Evolutionary conservation across 1,140 invertebrate genomes (phyloP), one percentile per base, ranked within the genome.

Genomic region (Watersipora subatra): DNA sequence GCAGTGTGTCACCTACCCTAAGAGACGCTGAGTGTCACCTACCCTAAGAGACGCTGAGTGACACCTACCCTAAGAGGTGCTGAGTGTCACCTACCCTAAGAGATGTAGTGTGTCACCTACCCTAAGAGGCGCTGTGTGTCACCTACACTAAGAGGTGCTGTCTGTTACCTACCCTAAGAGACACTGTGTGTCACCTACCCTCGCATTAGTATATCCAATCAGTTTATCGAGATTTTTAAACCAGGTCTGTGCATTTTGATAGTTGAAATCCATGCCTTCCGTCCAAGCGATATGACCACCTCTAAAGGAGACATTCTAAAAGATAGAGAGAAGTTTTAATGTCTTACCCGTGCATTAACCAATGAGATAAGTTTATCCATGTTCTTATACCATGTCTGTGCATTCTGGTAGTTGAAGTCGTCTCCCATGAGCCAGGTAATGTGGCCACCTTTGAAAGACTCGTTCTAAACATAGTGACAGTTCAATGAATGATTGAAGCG

Each of bases 181-280:
- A n/a, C n/a, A n/a, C n/a, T n/a, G n/a, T n/a, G n/a, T n/a, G n/a
- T 46, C 34, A 46, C 68, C 68, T 83, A 92, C 89, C 71, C 71
- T 72, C 62, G 74, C 73, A 69, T 84, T 85, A 7, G 85, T 80
- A 69, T 84, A 87, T 26, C 86, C 84, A 67, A 95, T 93, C 0
- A 95, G 82, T 76, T 90, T 90, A 75, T 97, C 92, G 74, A 96
- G 73, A 76, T 96, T 95, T 68, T 84, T 86, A 74, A 85, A 96
- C 86, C 89, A 92, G 71, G 85, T 84, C 69, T 87, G 81, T 1
- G 93, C 92, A 75, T 88, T 84, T 75, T 90, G 87, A 78, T 92
- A 97, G 64, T 88, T 85, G 75, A 97, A 97, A 81, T 97, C 93
- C 68, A 87, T 87, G 0, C 93, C 93, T 92, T 96, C 96, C 1